Percentiles rank a stretch among this genome's conserved stretches.
These are phyloP conservation scores for Sinocyclocheilus grahami DNA, from an alignment of 2,113 vertebrate species.

Conservation along the genomic window DNA sequence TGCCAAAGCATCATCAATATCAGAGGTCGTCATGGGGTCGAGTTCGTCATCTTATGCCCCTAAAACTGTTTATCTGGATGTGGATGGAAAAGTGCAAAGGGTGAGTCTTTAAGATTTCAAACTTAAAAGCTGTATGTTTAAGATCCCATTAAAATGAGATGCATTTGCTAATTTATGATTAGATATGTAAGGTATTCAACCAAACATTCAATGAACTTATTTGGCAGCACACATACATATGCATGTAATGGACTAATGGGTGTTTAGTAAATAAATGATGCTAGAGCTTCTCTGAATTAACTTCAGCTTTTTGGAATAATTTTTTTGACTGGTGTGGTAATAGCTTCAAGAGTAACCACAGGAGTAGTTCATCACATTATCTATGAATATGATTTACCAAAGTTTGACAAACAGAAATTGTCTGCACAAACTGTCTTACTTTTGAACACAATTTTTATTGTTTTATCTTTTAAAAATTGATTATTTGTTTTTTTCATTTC, in stretches of 20 bases:
- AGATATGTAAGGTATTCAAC: background rate
- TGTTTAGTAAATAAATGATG: background rate
- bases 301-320: background rate
- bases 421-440: background rate
- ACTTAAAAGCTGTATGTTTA: background rate
- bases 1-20: background rate
- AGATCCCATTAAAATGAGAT: background rate
- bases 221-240: background rate
- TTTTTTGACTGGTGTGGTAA: background rate
- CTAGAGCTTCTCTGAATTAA: background rate
- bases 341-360: background rate
- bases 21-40: conserved; percentile 58
- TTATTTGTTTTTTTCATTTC: too few relatives aligned
- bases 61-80: conserved; percentile 63
- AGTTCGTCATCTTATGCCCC: conserved; percentile 63
- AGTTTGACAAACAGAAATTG: background rate
- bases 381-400: background rate
- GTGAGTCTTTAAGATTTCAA: conserved; percentile 42
- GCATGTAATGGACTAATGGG: background rate
- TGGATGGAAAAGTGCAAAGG: conserved; percentile 61
- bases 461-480: background rate
- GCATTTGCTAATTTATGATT: too few relatives aligned
- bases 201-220: background rate
- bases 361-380: background rate
- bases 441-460: background rate